Evolutionary conservation across 2,113 vertebrate species (phyloP).

Genomic region (Nannospalax galili): DNA sequence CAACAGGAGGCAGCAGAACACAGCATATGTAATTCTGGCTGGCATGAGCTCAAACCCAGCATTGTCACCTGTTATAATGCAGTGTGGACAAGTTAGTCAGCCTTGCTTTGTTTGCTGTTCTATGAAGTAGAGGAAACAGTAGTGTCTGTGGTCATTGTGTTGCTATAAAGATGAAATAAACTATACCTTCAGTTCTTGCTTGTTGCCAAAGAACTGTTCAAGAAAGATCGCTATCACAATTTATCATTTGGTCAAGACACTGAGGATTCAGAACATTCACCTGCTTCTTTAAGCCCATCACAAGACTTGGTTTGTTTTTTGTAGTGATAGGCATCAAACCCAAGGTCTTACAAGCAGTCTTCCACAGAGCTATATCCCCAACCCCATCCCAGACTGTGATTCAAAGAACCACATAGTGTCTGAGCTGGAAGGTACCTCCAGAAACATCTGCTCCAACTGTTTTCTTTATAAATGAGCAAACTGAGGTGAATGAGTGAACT

Average conservation of each 20-base stretch:
- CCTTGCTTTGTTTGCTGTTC: neutral
- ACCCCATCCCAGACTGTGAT: neutral
- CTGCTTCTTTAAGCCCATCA: neutral
- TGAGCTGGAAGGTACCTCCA: neutral
- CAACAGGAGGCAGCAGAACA: neutral
- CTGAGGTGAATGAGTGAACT: too few relatives aligned
- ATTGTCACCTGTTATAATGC: neutral
- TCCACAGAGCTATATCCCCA: neutral
- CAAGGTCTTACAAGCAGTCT: neutral
- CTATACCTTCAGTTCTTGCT: neutral
- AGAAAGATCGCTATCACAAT: neutral
- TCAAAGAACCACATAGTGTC: neutral
- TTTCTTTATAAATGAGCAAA: neutral
- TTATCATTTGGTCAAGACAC: neutral
- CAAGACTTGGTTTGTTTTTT: neutral
- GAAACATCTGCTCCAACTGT: neutral
- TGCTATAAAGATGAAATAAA: neutral
- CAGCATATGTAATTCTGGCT: neutral
- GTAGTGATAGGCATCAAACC: neutral
- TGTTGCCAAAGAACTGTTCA: neutral
- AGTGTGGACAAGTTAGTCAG: neutral
- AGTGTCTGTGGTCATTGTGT: neutral
- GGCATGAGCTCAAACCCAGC: neutral
- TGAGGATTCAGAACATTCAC: neutral
- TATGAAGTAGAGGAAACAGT: neutral